Base-by-base conservation (phyloP, 2,797 vertebrate genomes). In the Furcifer pardalis region DNA sequence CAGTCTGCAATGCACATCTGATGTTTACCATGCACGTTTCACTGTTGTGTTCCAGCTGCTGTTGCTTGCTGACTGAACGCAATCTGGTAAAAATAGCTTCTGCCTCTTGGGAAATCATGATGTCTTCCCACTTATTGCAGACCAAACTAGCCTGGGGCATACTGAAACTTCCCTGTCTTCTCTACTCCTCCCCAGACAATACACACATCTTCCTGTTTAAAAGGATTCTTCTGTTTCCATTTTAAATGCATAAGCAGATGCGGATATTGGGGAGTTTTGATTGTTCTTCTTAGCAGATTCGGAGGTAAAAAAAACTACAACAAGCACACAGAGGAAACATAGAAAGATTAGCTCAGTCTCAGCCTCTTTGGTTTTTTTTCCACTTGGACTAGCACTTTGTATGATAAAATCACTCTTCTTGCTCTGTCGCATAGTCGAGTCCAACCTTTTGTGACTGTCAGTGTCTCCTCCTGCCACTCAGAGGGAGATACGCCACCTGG, bases 31-130 rank as follows among this genome's bases (percentile, higher is more conserved):
- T 83, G 5, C 32, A 15, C 56, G n/a, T 32, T 30, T 84, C 73
- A 68, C 35, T 60, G 40, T 44, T 85, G 85, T 84, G 46, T 85
- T 90, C 73, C 79, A 86, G 52, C 74, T 92, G 32, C 84, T 88
- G 42, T 73, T 81, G 52, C 73, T 71, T 90, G 76, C 17, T 44
- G 15, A 71, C 35, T 84, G 65, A 89, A 83, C 85, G 82, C 69
- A 77, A n/a, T 72, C 81, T 81, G 86, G 56, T 66, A 91, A 89
- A 73, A 85, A 68, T 66, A 89, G 60, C 42, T 90, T 72, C 42
- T 49, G 5, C 62, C 77, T 87, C 23, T 79, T 86, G 75, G 40
- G 37, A 85, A 88, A 84, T 77, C 35, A 63, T 63, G 78, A 72
- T 1, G 1, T 49, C 88, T 91, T 92, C 52, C 49, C 46, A n/a